Evolutionary conservation across 2,113 vertebrate species (phyloP), one percentile per base, ranked within the genome.

Genomic region (Erinaceus europaeus): DNA sequence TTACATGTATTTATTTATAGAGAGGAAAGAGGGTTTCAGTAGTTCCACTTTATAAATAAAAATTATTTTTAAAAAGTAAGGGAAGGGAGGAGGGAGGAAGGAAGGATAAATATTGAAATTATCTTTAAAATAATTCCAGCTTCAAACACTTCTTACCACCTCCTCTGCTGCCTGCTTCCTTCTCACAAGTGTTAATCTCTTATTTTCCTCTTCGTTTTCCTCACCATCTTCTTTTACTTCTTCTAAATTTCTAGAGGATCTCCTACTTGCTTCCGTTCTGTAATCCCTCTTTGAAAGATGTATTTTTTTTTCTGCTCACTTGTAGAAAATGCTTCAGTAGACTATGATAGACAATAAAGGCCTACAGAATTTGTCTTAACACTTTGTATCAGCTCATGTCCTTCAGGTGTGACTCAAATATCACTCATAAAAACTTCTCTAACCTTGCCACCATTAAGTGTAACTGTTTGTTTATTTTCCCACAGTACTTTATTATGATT

Each of bases 261-360:
- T 40, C 5, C 42, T 59, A 32, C 32, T 13, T 32, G 14, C 17
- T 72, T 62, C n/a, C 2, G 4, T 73, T 34, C 2, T 78, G n/a
- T n/a, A n/a, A 18, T 4, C 73, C 25, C 21, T 46, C 21, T 72
- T 57, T 52, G 50, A 65, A 65, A 73, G 29, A 21, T n/a, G n/a
- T n/a, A n/a, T n/a, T n/a, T 13, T 90, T 65, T 1, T 80, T 90
- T 36, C 10, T 2, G 38, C 27, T 18, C 10, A 21, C 18, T 64
- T 44, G 4, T 27, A 53, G n/a, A 64, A 68, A 38, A 4, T 4
- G 17, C 40, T 42, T n/a, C 6, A 6, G 18, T 42, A 61, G 42
- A 36, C 4, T 12, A 2, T 15, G 14, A 29, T 8, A 10, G 20
- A 13, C 9, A 1, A 2, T 8, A 18, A 14, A 18, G 21, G 29